Evolutionary conservation across 1,140 invertebrate species (phyloP), one percentile per base, ranked within the genome.

Genomic region (Sarcophaga bullata): DNA sequence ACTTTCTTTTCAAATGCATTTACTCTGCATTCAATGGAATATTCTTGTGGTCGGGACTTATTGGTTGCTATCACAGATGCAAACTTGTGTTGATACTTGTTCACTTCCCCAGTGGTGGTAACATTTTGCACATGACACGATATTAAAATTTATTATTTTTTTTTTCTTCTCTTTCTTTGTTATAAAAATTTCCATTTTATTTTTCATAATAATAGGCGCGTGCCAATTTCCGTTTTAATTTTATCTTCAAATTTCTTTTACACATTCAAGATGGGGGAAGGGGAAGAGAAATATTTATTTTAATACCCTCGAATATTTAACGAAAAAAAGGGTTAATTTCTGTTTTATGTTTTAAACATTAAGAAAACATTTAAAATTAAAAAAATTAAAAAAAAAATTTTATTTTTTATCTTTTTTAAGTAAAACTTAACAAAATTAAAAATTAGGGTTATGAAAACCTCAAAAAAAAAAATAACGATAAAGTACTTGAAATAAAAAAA

Each of bases 181-280:
- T 54, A 3, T 54, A 25, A 9, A 19, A 17, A 72, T 72, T 25
- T 72, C 9, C 52, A 19, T 73, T 48, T 47, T n/a, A n/a, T 46
- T 76, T 15, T 49, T 47, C 48, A 46, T 37, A 78, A 50, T 13
- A 78, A 50, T 52, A n/a, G 50, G 48, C 75, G 10, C 75, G 75
- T 78, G 75, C 48, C 75, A 78, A 78, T 78, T 78, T 78, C 75
- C 75, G 75, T 50, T 78, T 78, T 49, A 52, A 17, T 62, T 62
- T n/a, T n/a, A 62, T n/a, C 25, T 37, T 37, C 4, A 37, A 1
- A 37, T 37, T 37, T 37, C 25, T 37, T 37, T 1, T 37, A 37
- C 25, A 37, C 4, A 68, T 25, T 9, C 2, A 19, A 25, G 62
- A 68, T 7, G 62, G 62, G 7, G 8, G 10, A 68, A 68, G n/a